Base-by-base conservation (phyloP, 2,888 invertebrate species). In the Diabrotica balteata region DNA sequence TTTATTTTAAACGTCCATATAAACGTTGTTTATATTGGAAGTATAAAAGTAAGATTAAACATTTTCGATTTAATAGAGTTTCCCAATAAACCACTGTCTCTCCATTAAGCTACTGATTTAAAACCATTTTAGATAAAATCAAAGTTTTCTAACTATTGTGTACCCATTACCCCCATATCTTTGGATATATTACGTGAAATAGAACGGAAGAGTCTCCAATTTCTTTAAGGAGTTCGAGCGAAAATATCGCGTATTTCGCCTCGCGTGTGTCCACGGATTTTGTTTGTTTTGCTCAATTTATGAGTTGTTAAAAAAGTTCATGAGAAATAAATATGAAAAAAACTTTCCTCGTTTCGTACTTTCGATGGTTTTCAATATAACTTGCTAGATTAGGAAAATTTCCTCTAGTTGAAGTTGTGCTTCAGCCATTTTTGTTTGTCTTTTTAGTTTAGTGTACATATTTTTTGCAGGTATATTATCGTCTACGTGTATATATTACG, bases 241-340 rank as follows among this genome's bases (percentile, higher is more conserved):
- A 52, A 52, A 67, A 57, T 58, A 63, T 59, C 50, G 42, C 54
- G 9, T 45, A 50, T 62, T 51, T 55, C 52, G 45, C 64, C 22
- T 60, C 32, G 64, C 47, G 62, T 60, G 65, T 59, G 51, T 55
- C 59, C 59, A 49, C 9, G 62, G 62, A 65, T 69, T 62, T 67
- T 59, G 63, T 69, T 69, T 69, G 65, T 69, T 66, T 55, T 66
- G 59, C 60, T 66, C 68, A 53, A 59, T 69, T 69, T 62, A 62
- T 69, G 60, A 66, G 68, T 69, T 66, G 65, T 66, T 63, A 55
- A 66, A 66, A 69, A 69, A 66, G 62, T 69, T 65, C 54, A 62
- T 45, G 32, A 62, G 59, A 58, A 50, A 58, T 66, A 65, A 65
- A 69, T 66, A 69, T 60, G 63, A 52, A 44, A 65, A 68, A 65